Base-by-base conservation (phyloP, 2,888 invertebrate species). In the Megaustenia siamemsis region DNA sequence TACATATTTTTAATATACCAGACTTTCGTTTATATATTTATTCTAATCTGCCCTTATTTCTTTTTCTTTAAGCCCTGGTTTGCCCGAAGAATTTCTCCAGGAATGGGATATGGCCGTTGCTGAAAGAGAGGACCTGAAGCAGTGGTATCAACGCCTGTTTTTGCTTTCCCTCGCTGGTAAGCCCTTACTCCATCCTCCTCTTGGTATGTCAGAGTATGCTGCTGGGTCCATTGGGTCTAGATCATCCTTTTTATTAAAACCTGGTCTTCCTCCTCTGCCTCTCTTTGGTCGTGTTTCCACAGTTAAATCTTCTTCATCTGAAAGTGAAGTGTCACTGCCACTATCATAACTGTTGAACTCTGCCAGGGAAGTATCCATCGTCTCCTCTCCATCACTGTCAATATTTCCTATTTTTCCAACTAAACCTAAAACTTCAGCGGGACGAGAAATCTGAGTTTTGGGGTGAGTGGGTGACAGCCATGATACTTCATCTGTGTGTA, bases 161-260 rank as follows among this genome's bases (percentile, higher is more conserved):
- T 98, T 43, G 97, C 96, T 93, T 96, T 96, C 69, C 95, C 95
- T 78, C 95, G 95, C 83, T 95, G 95, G 86, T 97, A 98, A 94
- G 3, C 97, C 97, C 84, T 96, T 95, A 5, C 96, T 96, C 97
- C 97, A 97, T 84, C 96, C 96, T 0, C 98, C 98, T 87, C 98
- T 90, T 49, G 94, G 93, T 45, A 93, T 91, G 94, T 98, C 98
- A 5, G 98, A 98, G 94, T 98, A 98, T 12, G 98, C 95, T 75
- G 98, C 97, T 38, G 98, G 98, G 94, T 98, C 98, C 98, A 98
- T 98, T 0, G 98, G 98, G 95, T 98, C 98, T 71, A 98, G 95
- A 88, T 96, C 96, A 93, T 96, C 96, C 75, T 88, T 87, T 68
- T 88, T 88, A 21, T 77, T 83, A 82, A 87, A 56, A n/a, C 87